Conservation (phyloP, 2,797 vertebrate species). For the Lagocephalus sceleratus region DNA sequence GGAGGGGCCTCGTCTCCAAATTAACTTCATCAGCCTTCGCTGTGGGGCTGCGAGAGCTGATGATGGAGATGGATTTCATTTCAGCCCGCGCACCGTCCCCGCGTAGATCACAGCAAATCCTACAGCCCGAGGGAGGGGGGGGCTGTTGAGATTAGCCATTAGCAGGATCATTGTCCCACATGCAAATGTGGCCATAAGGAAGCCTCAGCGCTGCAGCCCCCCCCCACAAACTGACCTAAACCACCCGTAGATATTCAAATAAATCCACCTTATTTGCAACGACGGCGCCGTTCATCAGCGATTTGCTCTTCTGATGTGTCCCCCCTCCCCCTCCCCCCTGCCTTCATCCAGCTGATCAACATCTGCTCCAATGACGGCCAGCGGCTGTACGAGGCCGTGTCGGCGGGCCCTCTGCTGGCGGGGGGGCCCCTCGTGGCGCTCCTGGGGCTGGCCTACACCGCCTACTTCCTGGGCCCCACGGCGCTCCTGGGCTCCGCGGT, state of each 20-base stretch:
- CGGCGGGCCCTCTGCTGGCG: conserved; percentile 74
- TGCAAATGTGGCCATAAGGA: conserved; percentile 26
- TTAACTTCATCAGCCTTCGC: conserved; percentile 26
- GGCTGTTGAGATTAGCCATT: conserved; percentile 44
- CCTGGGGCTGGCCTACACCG: conserved; percentile 77
- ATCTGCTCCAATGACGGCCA: conserved; percentile 83
- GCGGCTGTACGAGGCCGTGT: conserved; percentile 77
- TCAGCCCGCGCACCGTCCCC: conserved; percentile 26
- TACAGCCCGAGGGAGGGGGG: conserved; percentile 22
- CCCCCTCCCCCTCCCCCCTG: too few relatives aligned
- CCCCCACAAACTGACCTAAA: too few relatives aligned
- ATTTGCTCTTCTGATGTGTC: neutral
- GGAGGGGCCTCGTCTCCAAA: conserved; percentile 29
- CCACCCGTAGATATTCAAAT: too few relatives aligned
- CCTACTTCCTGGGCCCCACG: conserved; percentile 78
- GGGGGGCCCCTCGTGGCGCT: conserved; percentile 79
- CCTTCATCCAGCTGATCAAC: conserved; percentile 76
- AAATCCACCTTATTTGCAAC: conserved; percentile 2
- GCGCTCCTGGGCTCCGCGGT: conserved; percentile 79
- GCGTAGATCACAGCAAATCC: conserved; percentile 43
- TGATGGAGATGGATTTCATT: conserved; percentile 57
- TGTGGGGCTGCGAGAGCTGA: conserved; percentile 29
- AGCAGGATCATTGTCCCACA: conserved; percentile 41
- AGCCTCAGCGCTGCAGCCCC: neutral
- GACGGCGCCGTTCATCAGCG: neutral